Conservation (phyloP, 2,113 vertebrate genomes). For the Carassius carassius region DNA sequence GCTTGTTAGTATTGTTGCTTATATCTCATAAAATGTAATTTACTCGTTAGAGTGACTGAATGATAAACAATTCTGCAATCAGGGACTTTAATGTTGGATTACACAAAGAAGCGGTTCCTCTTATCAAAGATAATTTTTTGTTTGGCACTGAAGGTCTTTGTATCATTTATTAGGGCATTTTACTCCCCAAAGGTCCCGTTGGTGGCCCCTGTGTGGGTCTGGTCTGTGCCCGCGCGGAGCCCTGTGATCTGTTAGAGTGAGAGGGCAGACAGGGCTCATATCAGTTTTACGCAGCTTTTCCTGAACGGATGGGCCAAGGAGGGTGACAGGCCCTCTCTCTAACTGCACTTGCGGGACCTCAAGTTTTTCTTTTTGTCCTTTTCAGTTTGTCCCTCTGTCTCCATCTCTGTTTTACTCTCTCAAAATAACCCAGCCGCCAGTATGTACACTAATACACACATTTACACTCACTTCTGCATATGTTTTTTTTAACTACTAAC, state of each 20-base stretch:
- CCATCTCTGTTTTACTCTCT: neutral
- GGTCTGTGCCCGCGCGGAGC: conserved; percentile 3
- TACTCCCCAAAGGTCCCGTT: neutral
- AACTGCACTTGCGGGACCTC: conserved; percentile 26
- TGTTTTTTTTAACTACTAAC: neutral
- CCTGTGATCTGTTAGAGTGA: neutral
- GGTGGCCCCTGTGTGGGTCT: neutral
- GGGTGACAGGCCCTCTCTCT: conserved; percentile 3
- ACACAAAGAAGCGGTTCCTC: conserved; percentile 7
- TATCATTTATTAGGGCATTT: conserved; percentile 9
- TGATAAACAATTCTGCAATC: neutral
- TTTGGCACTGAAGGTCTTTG: neutral
- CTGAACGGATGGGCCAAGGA: conserved; percentile 54
- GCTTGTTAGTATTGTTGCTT: neutral
- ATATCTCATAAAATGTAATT: neutral
- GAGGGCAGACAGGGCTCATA: conserved; percentile 55
- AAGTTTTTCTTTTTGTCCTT: conserved; percentile 23
- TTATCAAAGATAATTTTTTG: conserved; percentile 19
- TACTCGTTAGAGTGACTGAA: neutral
- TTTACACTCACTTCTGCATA: neutral
- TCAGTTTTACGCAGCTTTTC: conserved; percentile 64
- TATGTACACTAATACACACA: neutral
- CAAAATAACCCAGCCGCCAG: conserved; percentile 4
- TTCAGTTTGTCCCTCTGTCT: neutral
- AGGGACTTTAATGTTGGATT: neutral